These are phyloP conservation scores for Drosophila neoperkinsi DNA, from an alignment of 2,888 invertebrate genomes.

Conservation along the genomic window DNA sequence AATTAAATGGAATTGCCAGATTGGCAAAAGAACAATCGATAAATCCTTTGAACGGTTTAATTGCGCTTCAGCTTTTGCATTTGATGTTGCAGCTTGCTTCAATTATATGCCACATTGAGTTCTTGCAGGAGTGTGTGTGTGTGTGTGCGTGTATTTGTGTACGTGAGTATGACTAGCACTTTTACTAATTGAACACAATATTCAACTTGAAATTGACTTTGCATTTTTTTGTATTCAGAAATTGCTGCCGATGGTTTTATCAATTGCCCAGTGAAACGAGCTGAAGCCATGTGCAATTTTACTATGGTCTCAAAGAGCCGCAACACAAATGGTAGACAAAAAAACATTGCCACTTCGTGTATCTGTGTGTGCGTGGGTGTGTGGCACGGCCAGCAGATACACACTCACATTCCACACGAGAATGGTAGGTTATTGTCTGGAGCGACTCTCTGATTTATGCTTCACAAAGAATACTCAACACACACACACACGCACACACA, in stretches of 20 bases:
- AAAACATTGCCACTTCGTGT: conserved; percentile 25
- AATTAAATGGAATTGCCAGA: conserved; percentile 73
- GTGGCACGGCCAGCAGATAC: conserved; percentile 7
- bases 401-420: conserved; percentile 21
- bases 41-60: conserved; percentile 39
- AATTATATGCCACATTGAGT: conserved; percentile 51
- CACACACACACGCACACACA: neutral
- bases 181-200: conserved; percentile 49
- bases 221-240: conserved; percentile 32
- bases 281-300: conserved; percentile 61
- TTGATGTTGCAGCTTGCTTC: conserved; percentile 48
- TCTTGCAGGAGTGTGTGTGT: neutral
- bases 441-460: conserved; percentile 69
- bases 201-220: conserved; percentile 24
- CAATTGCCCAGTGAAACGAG: conserved; percentile 59
- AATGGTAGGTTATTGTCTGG: conserved; percentile 75
- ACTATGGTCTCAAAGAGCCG: conserved; percentile 59
- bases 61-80: conserved; percentile 45
- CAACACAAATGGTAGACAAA: conserved; percentile 42
- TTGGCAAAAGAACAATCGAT: conserved; percentile 51
- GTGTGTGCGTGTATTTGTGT: neutral
- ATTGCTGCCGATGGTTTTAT: conserved; percentile 69
- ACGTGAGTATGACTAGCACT: conserved; percentile 33
- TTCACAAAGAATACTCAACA: conserved; percentile 27
- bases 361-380: conserved; percentile 3